Evolutionary conservation across 2,888 invertebrate species (phyloP).

Genomic region (Schrankia costaestrigalis): DNA sequence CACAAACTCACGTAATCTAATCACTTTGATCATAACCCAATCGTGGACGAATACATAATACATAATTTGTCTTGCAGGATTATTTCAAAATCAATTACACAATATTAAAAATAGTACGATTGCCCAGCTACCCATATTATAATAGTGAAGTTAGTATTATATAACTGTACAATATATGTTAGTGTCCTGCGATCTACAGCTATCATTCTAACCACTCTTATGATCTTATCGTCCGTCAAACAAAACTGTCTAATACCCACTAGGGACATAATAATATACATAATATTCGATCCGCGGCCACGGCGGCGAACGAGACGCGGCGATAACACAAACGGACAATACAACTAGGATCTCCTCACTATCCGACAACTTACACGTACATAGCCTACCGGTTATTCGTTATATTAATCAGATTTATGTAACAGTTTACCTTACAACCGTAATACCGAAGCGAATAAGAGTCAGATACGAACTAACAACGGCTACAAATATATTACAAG

Average conservation of each 20-base stretch:
- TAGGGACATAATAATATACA: slow-evolving; percentile 48
- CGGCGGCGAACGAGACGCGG: slow-evolving; percentile 38
- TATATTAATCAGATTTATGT: slow-evolving; percentile 77
- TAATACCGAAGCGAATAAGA: slow-evolving; percentile 69
- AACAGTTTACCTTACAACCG: slow-evolving; percentile 72
- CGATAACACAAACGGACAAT: slow-evolving; percentile 45
- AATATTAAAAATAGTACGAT: slow-evolving; percentile 75
- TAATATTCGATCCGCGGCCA: slow-evolving; percentile 37
- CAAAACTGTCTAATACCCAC: slow-evolving; percentile 44
- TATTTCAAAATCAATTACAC: slow-evolving; percentile 59
- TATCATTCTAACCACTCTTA: slow-evolving; percentile 58
- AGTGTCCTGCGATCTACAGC: slow-evolving; percentile 65
- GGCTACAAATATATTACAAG: slow-evolving; percentile 45
- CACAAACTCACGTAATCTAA: slow-evolving; percentile 47
- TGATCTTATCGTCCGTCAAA: slow-evolving; percentile 42
- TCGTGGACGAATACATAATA: slow-evolving; percentile 59
- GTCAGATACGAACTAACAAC: slow-evolving; percentile 58
- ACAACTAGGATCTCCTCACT: slow-evolving; percentile 56
- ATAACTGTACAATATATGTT: slow-evolving; percentile 73
- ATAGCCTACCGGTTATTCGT: slow-evolving; percentile 64
- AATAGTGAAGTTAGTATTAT: slow-evolving; percentile 75
- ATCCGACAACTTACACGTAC: slow-evolving; percentile 62
- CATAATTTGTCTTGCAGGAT: slow-evolving; percentile 58
- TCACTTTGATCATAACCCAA: slow-evolving; percentile 49
- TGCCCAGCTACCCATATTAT: slow-evolving; percentile 80